Base-by-base conservation (phyloP, 2,888 invertebrate genomes). In the Petrolisthes cinctipes region DNA sequence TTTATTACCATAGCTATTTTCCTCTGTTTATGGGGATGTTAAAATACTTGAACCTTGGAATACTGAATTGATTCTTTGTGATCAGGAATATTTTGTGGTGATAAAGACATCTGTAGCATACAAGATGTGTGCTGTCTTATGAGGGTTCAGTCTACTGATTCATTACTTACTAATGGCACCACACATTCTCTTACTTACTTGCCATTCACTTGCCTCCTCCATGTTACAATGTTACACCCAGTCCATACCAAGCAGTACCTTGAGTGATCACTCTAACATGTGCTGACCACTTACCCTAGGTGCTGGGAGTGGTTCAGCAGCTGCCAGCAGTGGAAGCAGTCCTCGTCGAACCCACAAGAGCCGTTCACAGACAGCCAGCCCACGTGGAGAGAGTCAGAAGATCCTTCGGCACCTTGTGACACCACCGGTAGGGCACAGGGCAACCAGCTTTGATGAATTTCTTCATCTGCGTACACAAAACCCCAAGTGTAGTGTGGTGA, bases 351-450 rank as follows among this genome's bases (percentile, higher is more conserved):
- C 56, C 37, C 78, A 79, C 78, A 89, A 87, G 78, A 82, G 87
- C 53, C 87, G 87, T 37, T 90, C 90, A 4, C 90, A 90, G 81
- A 90, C 89, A 1, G 89, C 82, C 54, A 90, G 89, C 54, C 90
- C 90, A 0, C 78, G 90, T 54, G 88, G 79, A 5, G 90, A 90
- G 85, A 82, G 80, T 56, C 86, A 89, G 92, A 95, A 96, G 93
- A 96, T 96, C 88, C 94, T 96, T 14, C 96, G 96, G 92, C 96
- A 96, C 92, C 93, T 96, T n/a, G 95, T 96, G 90, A 95, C 95
- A 86, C 96, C 96, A 0, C 87, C 91, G 11, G 88, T 88, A 9
- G 85, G 87, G 37, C 89, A 91, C 80, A 86, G 91, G 51, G 84
- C 90, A 7, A 61, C 88, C 7, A 95, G 95, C 90, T 94, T 96